Evolutionary conservation across 2,113 vertebrate genomes (phyloP), one percentile per base, ranked within the genome.

Genomic region (Jacana jacana): DNA sequence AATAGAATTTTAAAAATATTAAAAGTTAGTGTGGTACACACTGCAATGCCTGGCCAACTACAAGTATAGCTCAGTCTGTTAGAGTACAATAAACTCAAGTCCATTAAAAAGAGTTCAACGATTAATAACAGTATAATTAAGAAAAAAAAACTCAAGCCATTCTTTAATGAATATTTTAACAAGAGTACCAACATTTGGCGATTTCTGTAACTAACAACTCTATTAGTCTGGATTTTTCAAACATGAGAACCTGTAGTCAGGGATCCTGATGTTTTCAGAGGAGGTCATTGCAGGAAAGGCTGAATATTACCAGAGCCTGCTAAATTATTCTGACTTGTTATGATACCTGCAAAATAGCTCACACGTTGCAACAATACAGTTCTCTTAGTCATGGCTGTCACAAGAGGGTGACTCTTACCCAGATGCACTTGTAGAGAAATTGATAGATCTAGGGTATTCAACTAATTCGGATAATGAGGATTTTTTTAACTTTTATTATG

Each of bases 121-220:
- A 96, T 97, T 96, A 97, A 95, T 94, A 95, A 87, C 72, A 94
- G 93, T 88, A 86, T 90, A 91, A 96, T 97, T 97, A 90, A 71
- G 54, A 96, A 93, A 91, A 96, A 91, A 96, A 93, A 95, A 6
- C 70, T 86, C 80, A 94, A 93, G 44, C 49, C 16, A 66, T 89
- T 94, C 57, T 85, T 91, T 58, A 95, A 79, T 92, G 40, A 92
- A 81, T 93, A 82, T 82, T 93, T 85, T 77, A 89, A 75, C 55
- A 71, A 65, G 72, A 89, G 44, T 71, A 89, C 70, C 55, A 83
- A 64, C 13, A 69, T 84, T 76, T 72, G 12, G 28, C 24, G 40
- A 58, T 82, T 85, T 87, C 54, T 84, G 51, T 61, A 84, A 52
- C 66, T 31, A 75, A 49, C 71, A 95, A 81, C 54, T 84, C 40